Conservation (phyloP, 53 echinoderm and acorn worm species). For the Paracentrotus lividus region DNA sequence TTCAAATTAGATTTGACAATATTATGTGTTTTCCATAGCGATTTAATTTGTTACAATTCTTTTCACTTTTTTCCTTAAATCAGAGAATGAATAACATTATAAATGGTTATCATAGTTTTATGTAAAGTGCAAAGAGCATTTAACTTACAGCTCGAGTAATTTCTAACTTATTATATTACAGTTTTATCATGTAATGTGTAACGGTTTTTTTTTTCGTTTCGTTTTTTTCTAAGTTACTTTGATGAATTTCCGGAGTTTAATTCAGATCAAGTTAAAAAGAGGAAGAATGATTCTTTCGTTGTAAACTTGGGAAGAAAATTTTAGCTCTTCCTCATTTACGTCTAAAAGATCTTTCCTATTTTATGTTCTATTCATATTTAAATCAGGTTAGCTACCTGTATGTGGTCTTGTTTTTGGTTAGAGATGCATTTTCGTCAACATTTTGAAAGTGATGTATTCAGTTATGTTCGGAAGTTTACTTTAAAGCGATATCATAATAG, state of each 20-base stretch:
- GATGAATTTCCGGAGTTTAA: background rate
- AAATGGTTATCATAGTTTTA: background rate
- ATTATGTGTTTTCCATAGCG: background rate
- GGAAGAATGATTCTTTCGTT: background rate
- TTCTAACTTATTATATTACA: background rate
- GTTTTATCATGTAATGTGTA: background rate
- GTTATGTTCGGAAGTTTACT: background rate
- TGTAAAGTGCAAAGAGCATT: background rate
- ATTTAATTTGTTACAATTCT: background rate
- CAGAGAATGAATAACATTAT: no score
- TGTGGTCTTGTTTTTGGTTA: background rate
- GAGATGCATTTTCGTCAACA: background rate
- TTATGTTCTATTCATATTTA: background rate
- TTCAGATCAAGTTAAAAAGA: background rate
- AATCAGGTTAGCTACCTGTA: background rate
- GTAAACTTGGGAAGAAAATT: no score
- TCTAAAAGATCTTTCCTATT: no score
- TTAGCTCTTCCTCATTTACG: no score
- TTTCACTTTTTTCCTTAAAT: no score
- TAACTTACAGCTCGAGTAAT: background rate
- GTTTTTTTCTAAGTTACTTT: background rate
- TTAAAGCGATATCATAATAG: background rate
- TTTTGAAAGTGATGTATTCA: background rate
- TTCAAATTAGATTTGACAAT: background rate
- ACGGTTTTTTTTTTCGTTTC: background rate